Conservation (phyloP, 1,140 invertebrate genomes). For the Apis cerana region DNA sequence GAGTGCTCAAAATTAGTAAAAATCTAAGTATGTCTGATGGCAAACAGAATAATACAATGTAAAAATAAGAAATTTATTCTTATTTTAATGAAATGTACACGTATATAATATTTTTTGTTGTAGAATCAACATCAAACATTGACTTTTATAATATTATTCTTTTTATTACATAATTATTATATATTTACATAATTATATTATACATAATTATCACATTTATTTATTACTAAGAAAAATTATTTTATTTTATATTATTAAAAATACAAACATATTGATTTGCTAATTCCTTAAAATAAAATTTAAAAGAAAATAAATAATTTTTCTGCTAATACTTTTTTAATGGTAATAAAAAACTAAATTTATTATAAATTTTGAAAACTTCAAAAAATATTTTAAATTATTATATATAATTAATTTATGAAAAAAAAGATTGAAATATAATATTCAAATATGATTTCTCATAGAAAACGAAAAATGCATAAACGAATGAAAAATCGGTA, state of each 20-base stretch:
- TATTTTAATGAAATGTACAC: slow-evolving; percentile 16
- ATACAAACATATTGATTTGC: neutral
- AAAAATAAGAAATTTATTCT: slow-evolving; percentile 18
- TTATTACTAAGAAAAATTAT: neutral
- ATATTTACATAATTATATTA: no score
- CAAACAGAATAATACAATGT: slow-evolving; percentile 44
- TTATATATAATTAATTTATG: neutral
- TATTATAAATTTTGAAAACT: neutral
- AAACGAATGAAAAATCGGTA: slow-evolving; percentile 12
- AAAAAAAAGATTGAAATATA: neutral
- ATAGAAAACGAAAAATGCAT: neutral
- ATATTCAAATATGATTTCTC: slow-evolving; percentile 15
- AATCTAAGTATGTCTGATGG: slow-evolving; percentile 39
- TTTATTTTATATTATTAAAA: neutral
- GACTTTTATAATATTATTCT: neutral
- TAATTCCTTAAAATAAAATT: slow-evolving; percentile 23
- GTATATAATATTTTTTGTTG: neutral
- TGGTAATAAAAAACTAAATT: neutral
- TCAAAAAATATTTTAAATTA: slow-evolving; percentile 22
- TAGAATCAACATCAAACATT: neutral
- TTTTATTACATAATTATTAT: neutral
- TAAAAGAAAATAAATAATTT: neutral
- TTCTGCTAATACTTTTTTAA: neutral
- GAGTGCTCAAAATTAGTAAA: slow-evolving; percentile 46
- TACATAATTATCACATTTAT: neutral